These are phyloP conservation scores for Chrysemys picta DNA, from an alignment of 2,113 vertebrate species.

Conservation along the genomic window DNA sequence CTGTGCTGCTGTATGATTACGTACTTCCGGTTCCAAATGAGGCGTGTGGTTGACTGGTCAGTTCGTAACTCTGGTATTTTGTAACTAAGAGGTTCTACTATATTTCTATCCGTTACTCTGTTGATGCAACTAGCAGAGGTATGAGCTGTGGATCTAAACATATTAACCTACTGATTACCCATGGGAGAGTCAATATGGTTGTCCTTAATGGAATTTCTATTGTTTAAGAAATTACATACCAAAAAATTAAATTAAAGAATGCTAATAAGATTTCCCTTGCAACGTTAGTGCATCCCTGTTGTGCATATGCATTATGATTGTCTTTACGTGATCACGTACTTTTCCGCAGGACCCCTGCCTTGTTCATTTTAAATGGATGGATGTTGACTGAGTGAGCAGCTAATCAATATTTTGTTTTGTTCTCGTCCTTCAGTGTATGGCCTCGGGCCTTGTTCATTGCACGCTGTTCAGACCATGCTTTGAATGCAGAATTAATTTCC, in stretches of 20 bases:
- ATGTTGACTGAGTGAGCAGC: background rate
- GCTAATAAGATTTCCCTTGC: background rate
- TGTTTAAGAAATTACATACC: background rate
- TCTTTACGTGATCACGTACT: background rate
- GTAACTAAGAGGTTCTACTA: no score
- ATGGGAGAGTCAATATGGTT: background rate
- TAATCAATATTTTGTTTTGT: background rate
- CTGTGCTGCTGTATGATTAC: no score
- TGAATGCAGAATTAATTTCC: background rate
- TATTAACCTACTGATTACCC: background rate
- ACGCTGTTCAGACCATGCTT: background rate
- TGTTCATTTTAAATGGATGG: background rate
- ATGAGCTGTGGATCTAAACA: background rate
- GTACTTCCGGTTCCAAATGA: no score
- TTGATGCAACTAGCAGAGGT: background rate
- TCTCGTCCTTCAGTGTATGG: background rate
- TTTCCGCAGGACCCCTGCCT: background rate
- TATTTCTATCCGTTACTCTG: background rate
- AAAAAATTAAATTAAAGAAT: background rate
- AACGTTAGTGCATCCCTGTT: background rate
- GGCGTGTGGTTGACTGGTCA: no score
- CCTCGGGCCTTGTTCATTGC: background rate
- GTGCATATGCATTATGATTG: background rate
- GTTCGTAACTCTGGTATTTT: no score
- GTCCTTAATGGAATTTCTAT: background rate